Percentiles rank a stretch among this genome's conserved stretches.
Conservation (phyloP, 2,888 invertebrate species). For the Lamellibrachia columna region DNA sequence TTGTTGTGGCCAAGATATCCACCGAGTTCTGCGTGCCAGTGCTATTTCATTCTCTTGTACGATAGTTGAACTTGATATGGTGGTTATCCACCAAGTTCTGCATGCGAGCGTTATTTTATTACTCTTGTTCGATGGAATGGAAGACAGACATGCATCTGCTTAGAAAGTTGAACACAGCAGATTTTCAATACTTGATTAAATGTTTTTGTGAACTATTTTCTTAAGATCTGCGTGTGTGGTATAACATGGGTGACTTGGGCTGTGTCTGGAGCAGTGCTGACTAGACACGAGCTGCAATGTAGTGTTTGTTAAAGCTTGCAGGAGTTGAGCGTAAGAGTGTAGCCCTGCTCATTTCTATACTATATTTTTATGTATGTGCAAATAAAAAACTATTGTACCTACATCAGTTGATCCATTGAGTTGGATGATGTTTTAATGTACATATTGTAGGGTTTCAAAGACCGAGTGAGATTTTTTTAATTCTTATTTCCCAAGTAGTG, state of each 20-base stretch:
- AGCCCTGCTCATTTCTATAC: neutral
- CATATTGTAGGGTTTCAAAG: slow-evolving; percentile 7
- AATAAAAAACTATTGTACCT: neutral
- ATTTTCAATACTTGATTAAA: neutral
- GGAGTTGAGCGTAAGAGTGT: neutral
- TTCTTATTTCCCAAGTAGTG: neutral
- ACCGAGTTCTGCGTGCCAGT: slow-evolving; percentile 82
- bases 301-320: neutral
- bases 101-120: neutral
- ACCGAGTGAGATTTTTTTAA: neutral
- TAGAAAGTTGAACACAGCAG: neutral
- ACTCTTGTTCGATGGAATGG: neutral
- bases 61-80: slow-evolving; percentile 79
- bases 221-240: neutral
- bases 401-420: neutral
- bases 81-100: slow-evolving; percentile 77
- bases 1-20: slow-evolving; percentile 70
- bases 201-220: neutral
- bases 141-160: neutral
- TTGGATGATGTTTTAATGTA: neutral
- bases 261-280: neutral
- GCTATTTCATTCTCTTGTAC: neutral
- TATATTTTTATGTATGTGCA: neutral
- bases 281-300: too few species aligned
- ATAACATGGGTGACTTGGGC: neutral